Percentiles rank a stretch among this genome's conserved stretches.
These are phyloP conservation scores for Cinara cedri DNA, from an alignment of 2,888 invertebrate genomes.

Conservation along the genomic window DNA sequence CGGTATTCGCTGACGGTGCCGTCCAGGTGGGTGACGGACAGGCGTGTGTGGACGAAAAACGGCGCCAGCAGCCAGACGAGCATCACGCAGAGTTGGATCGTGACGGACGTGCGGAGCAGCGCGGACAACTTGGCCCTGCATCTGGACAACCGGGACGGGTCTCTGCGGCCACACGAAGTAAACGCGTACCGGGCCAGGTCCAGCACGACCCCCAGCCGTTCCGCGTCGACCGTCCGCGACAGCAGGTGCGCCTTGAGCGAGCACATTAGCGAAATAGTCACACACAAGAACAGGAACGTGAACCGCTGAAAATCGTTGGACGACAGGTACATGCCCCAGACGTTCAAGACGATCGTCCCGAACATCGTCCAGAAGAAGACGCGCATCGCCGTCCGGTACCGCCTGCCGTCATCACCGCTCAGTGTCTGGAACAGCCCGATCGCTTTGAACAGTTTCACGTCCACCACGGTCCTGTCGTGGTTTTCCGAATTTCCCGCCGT, in stretches of 20 bases:
- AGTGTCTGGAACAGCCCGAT: not conserved
- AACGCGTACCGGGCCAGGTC: not conserved
- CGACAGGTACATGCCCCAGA: not conserved
- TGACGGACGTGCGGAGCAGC: not conserved
- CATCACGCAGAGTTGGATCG: no score
- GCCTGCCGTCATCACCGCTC: not conserved
- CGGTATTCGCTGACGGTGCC: conserved; percentile 11
- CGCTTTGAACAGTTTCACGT: conserved; percentile 10
- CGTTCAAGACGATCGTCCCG: not conserved
- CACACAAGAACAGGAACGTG: not conserved
- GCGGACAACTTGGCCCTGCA: not conserved
- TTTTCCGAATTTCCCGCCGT: no score
- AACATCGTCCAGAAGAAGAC: not conserved
- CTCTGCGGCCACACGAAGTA: not conserved
- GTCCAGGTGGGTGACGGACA: not conserved
- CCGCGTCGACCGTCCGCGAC: not conserved
- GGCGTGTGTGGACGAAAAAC: not conserved
- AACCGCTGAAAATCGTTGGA: not conserved
- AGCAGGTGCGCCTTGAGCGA: conserved; percentile 6
- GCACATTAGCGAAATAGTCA: not conserved
- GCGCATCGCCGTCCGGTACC: not conserved
- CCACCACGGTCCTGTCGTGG: not conserved
- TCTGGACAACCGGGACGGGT: not conserved
- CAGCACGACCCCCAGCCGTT: not conserved
- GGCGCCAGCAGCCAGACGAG: not conserved